Conservation (phyloP, 2,797 vertebrate species). For the Hydrolagus colliei region DNA sequence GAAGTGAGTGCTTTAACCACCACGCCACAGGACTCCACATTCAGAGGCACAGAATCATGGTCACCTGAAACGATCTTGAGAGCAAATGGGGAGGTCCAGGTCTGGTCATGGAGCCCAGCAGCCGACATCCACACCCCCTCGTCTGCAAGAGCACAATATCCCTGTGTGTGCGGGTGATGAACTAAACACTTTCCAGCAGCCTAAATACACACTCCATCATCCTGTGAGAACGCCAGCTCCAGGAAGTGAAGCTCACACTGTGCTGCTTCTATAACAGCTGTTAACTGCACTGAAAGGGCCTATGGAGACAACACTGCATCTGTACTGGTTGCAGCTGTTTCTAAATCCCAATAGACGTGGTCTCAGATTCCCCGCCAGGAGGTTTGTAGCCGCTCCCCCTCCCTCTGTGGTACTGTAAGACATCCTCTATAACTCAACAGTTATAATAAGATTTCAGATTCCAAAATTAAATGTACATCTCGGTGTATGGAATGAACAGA, state of each 20-base stretch:
- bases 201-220: neutral
- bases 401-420: neutral
- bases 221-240: neutral
- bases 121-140: neutral
- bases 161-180: neutral
- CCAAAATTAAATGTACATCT: neutral
- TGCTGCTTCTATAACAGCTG: neutral
- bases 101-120: neutral
- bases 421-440: neutral
- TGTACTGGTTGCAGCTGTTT: neutral
- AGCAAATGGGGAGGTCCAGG: neutral
- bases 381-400: neutral
- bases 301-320: neutral
- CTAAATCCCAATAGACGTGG: neutral
- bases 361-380: neutral
- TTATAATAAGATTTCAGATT: neutral
- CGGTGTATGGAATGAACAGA: neutral
- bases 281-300: neutral
- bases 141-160: slow-evolving; percentile 16
- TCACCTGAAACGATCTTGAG: neutral
- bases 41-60: neutral
- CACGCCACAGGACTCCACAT: too few species aligned
- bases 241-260: neutral
- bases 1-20: too few species aligned
- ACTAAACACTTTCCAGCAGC: neutral